Conservation (phyloP, 2,113 vertebrate species). For the Mastomys natalensis region DNA sequence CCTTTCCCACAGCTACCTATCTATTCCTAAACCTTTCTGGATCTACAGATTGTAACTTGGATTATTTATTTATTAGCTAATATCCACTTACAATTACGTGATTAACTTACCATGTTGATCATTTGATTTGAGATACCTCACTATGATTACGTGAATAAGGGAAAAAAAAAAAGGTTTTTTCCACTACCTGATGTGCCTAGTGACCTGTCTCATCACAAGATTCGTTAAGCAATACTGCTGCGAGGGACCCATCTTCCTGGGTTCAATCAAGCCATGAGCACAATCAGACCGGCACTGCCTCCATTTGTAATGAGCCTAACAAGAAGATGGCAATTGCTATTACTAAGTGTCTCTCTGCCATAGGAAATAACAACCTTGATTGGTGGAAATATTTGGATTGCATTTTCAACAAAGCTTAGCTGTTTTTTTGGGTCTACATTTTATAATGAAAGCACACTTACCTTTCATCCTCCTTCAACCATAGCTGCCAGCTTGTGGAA, state of each 20-base stretch:
- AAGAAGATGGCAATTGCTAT: constrained; percentile 63
- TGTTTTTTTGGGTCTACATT: constrained; percentile 53
- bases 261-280: constrained; percentile 72
- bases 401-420: constrained; percentile 53
- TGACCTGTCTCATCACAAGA: constrained; percentile 80
- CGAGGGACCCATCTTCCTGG: constrained; percentile 73
- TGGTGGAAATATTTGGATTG: constrained; percentile 63
- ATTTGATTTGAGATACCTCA: neutral
- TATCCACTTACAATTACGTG: neutral
- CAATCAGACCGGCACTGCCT: constrained; percentile 72
- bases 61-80: too few relatives aligned
- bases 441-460: constrained; percentile 14
- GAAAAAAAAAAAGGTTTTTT: neutral
- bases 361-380: constrained; percentile 56
- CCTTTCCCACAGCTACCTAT: neutral
- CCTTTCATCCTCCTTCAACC: constrained; percentile 41
- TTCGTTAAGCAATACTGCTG: constrained; percentile 79
- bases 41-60: neutral
- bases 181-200: constrained; percentile 47
- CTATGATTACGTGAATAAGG: too few relatives aligned
- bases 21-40: too few relatives aligned
- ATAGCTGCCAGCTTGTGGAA: constrained; percentile 17
- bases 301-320: constrained; percentile 63
- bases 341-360: constrained; percentile 56
- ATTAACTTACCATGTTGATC: neutral